These are phyloP conservation scores for Orgyia antiqua DNA, from an alignment of 2,888 invertebrate species.

Conservation along the genomic window DNA sequence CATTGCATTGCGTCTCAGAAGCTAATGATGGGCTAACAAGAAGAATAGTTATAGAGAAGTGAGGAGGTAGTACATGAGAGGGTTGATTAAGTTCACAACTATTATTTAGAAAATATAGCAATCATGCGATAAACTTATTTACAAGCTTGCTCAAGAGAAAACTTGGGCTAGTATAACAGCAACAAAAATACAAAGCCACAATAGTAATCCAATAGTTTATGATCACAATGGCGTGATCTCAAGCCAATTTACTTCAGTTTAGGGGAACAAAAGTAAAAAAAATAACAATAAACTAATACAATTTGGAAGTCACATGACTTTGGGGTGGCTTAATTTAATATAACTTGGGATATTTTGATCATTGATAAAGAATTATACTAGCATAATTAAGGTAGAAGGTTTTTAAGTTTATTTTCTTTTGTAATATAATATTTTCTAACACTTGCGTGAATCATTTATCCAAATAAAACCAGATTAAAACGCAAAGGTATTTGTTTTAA, in stretches of 20 bases:
- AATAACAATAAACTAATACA: slow-evolving; percentile 76
- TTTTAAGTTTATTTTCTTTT: slow-evolving; percentile 3
- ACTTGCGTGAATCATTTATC: too few relatives aligned
- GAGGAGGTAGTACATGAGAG: too few relatives aligned
- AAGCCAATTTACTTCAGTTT: slow-evolving; percentile 72
- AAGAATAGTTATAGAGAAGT: too few relatives aligned
- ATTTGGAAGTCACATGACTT: slow-evolving; percentile 68
- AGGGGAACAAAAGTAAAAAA: slow-evolving; percentile 66
- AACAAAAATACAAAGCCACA: slow-evolving; percentile 42
- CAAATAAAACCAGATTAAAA: too few relatives aligned
- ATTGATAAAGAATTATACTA: slow-evolving; percentile 39
- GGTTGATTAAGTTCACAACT: too few relatives aligned
- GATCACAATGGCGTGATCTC: slow-evolving; percentile 72
- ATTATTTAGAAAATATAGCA: too few relatives aligned
- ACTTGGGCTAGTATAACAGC: too few relatives aligned
- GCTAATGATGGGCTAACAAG: too few relatives aligned
- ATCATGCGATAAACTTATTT: slow-evolving; percentile 19
- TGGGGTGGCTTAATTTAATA: slow-evolving; percentile 68
- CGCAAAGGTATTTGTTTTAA: too few relatives aligned
- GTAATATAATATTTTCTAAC: too few relatives aligned
- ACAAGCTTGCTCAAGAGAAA: slow-evolving; percentile 7
- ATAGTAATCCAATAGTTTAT: slow-evolving; percentile 70
- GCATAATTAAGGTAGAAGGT: slow-evolving; percentile 21
- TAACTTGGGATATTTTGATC: slow-evolving; percentile 45
- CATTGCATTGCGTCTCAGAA: too few relatives aligned